A percentile compares a stretch with the other conserved stretches of the same genome.
phyloP scores from a whole-genome alignment of 2,113 vertebrate genomes.

The Dendrocopos noguchii region DNA sequence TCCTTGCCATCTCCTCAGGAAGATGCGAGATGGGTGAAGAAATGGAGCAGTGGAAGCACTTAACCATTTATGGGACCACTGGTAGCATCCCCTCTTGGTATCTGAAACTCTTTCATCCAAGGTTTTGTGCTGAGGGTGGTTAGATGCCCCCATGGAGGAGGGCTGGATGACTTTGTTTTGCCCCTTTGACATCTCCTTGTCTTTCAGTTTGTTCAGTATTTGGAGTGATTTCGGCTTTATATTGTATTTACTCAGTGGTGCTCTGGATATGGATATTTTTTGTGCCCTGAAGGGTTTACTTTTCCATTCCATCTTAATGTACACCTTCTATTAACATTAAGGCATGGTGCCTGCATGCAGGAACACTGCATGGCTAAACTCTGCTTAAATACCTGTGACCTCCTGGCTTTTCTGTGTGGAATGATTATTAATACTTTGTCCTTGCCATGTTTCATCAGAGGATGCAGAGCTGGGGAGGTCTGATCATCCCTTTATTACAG shows the following conservation, averaged over 20 bases:
- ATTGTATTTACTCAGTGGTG: slow-evolving; percentile 11
- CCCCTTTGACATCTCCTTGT: not conserved
- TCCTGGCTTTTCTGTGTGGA: not conserved
- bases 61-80: not conserved
- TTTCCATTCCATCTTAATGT: slow-evolving; percentile 1
- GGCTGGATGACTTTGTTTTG: not conserved
- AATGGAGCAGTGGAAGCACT: not conserved
- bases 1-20: not conserved
- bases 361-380: not conserved
- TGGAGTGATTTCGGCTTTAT: slow-evolving; percentile 8
- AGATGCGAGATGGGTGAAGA: not conserved
- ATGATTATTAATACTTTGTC: not conserved
- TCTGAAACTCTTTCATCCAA: not conserved
- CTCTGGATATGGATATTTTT: slow-evolving; percentile 25
- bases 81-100: not conserved
- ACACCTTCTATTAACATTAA: slow-evolving; percentile 6
- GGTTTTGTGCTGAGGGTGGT: not conserved
- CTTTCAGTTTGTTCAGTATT: slow-evolving; percentile 38
- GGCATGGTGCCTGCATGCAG: not conserved
- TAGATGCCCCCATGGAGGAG: not conserved
- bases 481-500: slow-evolving; percentile 55
- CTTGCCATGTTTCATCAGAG: not conserved
- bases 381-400: slow-evolving; percentile 18
- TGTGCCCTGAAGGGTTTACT: slow-evolving; percentile 4
- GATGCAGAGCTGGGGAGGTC: slow-evolving; percentile 13